A percentile compares a stretch with the other conserved stretches of the same genome.
Evolutionary conservation across 2,797 vertebrate genomes (phyloP).

Genomic region (Sebastes hubbsi): DNA sequence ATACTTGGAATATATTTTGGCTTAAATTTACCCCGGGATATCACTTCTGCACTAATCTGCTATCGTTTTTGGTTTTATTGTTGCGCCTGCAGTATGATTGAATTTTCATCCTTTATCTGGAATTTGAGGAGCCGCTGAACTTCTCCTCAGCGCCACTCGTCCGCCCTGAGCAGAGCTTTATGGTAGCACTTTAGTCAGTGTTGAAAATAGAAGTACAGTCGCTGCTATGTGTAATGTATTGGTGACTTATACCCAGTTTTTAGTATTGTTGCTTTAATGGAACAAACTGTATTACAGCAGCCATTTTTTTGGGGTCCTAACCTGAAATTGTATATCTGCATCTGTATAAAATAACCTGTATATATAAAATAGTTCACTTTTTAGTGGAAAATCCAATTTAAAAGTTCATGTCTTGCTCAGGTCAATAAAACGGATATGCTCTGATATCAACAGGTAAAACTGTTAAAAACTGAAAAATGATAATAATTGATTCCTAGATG

Average conservation of each 20-base stretch:
- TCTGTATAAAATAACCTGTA: background rate
- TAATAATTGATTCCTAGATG: background rate
- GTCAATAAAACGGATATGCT: background rate
- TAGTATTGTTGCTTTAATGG: background rate
- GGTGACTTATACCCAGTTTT: background rate
- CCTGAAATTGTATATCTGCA: background rate
- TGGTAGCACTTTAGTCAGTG: conserved; percentile 1
- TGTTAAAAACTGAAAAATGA: background rate
- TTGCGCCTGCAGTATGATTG: conserved; percentile 58
- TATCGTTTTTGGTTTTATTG: conserved; percentile 45
- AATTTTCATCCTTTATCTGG: conserved; percentile 52
- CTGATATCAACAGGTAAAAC: background rate
- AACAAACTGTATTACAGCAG: background rate
- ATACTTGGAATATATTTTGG: conserved; percentile 3
- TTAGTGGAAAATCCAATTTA: background rate
- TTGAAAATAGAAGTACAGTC: conserved; percentile 15
- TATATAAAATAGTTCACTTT: background rate
- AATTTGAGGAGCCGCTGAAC: conserved; percentile 51
- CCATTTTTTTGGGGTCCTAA: background rate
- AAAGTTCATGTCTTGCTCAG: background rate
- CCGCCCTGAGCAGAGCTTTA: conserved; percentile 35
- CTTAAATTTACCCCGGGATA: conserved; percentile 16
- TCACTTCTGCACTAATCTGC: conserved; percentile 44
- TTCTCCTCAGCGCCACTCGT: conserved; percentile 14
- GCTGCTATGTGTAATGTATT: background rate